phyloP scores from a whole-genome alignment of 2,797 vertebrate species.

The Tiaroga cobitis region DNA sequence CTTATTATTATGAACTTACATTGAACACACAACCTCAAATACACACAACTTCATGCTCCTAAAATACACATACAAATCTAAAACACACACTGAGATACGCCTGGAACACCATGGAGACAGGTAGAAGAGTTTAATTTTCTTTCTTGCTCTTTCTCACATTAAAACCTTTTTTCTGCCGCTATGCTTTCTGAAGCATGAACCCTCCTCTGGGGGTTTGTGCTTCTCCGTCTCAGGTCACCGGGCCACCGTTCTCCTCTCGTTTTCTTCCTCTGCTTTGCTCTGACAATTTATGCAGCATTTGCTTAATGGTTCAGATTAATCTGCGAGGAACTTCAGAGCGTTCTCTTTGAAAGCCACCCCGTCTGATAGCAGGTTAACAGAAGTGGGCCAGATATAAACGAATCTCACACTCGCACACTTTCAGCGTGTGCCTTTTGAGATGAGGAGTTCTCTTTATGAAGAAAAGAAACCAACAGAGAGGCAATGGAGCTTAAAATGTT shows the following conservation, averaged over 20 bases:
- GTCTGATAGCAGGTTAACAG: constrained; percentile 66
- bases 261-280: constrained; percentile 49
- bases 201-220: constrained; percentile 32
- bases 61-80: constrained; percentile 37
- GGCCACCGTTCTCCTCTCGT: constrained; percentile 18
- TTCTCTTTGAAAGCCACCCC: constrained; percentile 68
- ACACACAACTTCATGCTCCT: constrained; percentile 10
- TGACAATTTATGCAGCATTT: constrained; percentile 33
- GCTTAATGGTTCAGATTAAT: constrained; percentile 56
- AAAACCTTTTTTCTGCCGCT: constrained; percentile 18
- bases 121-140: constrained; percentile 2
- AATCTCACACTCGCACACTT: constrained; percentile 44
- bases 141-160: constrained; percentile 31
- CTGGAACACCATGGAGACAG: constrained; percentile 34
- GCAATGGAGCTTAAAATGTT: constrained; percentile 20
- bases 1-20: constrained; percentile 62
- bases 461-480: constrained; percentile 21
- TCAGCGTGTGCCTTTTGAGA: constrained; percentile 31
- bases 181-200: constrained; percentile 22
- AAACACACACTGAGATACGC: constrained; percentile 4
- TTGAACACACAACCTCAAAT: constrained; percentile 49
- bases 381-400: constrained; percentile 64
- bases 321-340: constrained; percentile 64
- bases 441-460: constrained; percentile 35
- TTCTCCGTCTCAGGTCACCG: constrained; percentile 24